phyloP scores from a whole-genome alignment of 2,888 invertebrate species.

The Galerucella nymphaeae region DNA sequence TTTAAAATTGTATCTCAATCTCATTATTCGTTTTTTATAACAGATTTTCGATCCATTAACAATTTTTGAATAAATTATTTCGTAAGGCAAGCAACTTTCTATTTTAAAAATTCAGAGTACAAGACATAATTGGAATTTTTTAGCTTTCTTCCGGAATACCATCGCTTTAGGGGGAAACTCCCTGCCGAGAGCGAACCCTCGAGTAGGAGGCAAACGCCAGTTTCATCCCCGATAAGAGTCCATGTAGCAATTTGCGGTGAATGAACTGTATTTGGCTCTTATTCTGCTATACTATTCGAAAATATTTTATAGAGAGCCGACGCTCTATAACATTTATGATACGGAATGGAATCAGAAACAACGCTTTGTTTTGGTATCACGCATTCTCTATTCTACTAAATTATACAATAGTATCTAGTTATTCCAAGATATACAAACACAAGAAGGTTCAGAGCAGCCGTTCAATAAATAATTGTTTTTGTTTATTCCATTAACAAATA shows the following conservation, averaged over 20 bases:
- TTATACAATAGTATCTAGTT: neutral
- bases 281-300: neutral
- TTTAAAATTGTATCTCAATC: no score
- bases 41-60: neutral
- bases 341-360: neutral
- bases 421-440: neutral
- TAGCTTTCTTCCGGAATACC: neutral
- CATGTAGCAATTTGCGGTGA: conserved; percentile 7
- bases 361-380: neutral
- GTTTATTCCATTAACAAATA: neutral
- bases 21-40: no score
- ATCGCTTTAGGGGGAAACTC: neutral
- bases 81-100: neutral
- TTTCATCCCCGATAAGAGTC: neutral
- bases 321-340: conserved; percentile 1
- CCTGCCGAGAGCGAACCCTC: neutral
- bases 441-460: no score
- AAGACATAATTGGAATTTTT: neutral
- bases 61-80: neutral
- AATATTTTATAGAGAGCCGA: conserved; percentile 1
- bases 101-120: neutral
- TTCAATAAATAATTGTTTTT: neutral
- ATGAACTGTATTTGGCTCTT: conserved; percentile 2
- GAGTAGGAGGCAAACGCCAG: neutral
- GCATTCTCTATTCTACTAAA: neutral